Evolutionary conservation across 2,113 vertebrate species (phyloP).

Genomic region (Formicarius rufipectus): DNA sequence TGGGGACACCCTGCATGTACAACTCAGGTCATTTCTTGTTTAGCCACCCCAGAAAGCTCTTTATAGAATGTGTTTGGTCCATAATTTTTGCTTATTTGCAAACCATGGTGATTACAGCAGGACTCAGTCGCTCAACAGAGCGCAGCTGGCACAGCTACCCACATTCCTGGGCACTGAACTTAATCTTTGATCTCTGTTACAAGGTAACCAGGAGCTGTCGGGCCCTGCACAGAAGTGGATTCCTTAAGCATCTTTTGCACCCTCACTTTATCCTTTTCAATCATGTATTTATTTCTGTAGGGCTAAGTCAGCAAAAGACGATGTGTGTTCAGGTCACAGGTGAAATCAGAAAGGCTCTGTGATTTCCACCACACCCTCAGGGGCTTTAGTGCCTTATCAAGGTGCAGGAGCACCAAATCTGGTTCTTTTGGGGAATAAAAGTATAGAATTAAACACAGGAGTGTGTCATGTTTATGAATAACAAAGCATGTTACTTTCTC

Average conservation of each 20-base stretch:
- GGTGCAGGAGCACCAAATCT: background rate
- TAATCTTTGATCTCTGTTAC: background rate
- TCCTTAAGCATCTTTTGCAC: background rate
- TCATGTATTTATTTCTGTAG: background rate
- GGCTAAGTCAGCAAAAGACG: background rate
- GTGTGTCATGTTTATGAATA: background rate
- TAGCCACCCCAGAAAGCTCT: background rate
- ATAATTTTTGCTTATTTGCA: background rate
- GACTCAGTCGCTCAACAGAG: background rate
- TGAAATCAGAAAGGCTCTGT: background rate
- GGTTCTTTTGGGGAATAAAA: background rate
- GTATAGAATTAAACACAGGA: background rate
- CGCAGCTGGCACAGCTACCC: fast-evolving
- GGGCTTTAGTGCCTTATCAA: background rate
- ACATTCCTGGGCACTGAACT: background rate
- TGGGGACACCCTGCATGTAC: background rate
- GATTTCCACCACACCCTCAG: background rate
- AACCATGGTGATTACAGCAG: background rate
- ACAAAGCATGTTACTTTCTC: background rate
- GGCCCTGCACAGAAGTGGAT: background rate
- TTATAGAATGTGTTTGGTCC: background rate
- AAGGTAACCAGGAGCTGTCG: background rate
- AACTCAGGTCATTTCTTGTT: background rate
- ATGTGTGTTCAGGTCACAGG: background rate
- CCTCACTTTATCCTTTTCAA: background rate